Conservation (phyloP, 2,113 vertebrate species). For the Lepus europaeus region DNA sequence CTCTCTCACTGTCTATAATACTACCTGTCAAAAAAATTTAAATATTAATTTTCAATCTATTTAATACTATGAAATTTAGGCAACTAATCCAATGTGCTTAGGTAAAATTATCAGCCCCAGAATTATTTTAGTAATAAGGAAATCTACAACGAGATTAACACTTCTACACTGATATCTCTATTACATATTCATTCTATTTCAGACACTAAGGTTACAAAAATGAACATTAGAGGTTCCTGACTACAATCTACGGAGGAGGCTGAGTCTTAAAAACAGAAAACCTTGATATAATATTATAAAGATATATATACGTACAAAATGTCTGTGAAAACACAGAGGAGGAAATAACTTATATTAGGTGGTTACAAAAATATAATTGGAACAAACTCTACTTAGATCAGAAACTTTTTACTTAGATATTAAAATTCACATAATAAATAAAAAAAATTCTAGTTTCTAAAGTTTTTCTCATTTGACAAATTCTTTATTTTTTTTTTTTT, state of each 20-base stretch:
- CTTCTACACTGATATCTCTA: neutral
- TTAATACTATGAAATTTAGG: slow-evolving; percentile 45
- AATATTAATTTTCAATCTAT: slow-evolving; percentile 24
- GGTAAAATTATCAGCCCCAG: slow-evolving; percentile 43
- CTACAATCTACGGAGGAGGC: neutral
- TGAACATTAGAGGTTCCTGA: slow-evolving; percentile 48
- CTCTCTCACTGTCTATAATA: too few species aligned
- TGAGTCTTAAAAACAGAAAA: slow-evolving; percentile 44
- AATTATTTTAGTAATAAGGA: slow-evolving; percentile 29
- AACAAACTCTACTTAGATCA: neutral
- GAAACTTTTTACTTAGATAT: slow-evolving; percentile 2
- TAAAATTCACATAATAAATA: slow-evolving; percentile 22
- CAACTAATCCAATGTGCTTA: slow-evolving; percentile 17
- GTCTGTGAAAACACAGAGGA: slow-evolving; percentile 27
- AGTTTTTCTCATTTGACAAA: neutral
- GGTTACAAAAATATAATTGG: slow-evolving; percentile 40
- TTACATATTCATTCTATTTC: slow-evolving; percentile 54
- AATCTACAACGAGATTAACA: slow-evolving; percentile 51
- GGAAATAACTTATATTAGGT: slow-evolving; percentile 20
- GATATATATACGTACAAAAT: neutral
- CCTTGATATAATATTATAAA: slow-evolving; percentile 5
- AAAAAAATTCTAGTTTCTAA: slow-evolving; percentile 37
- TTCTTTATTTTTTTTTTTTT: neutral
- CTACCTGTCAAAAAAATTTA: too few species aligned
- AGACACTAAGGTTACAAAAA: slow-evolving; percentile 42